Base-by-base conservation (phyloP, 2,797 vertebrate species). In the Anomalospiza imberbis region DNA sequence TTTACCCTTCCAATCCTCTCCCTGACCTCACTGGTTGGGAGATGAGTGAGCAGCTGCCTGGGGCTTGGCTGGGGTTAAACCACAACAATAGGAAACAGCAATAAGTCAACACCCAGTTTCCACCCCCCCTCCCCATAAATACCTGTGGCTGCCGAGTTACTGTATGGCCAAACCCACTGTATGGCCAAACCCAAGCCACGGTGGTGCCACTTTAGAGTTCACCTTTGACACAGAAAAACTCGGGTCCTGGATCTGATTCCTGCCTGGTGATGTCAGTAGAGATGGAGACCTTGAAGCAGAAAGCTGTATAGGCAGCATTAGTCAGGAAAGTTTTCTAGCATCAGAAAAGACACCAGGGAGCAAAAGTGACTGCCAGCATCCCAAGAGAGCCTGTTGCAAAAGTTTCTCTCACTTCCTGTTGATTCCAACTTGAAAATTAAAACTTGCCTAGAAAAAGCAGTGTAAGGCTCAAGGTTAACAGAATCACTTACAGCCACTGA, bases 81-180 rank as follows among this genome's bases (percentile, higher is more conserved):
- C 55, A 40, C 1, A 8, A 17, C 17, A 54, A 25, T 10, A 68
- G n/a, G 48, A 50, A 92, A 53, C 24, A 3, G 1, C 0, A 8
- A 17, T 5, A 48, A 48, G 13, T 18, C 38, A 60, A 28, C 20
- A 47, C 15, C 12, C 31, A 28, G 2, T 42, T 78, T 57, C 75
- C 54, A 36, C 8, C 2, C 1, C 28, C n/a, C n/a, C n/a, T n/a
- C n/a, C n/a, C n/a, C n/a, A n/a, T n/a, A 38, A 58, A 40, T 40
- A 45, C 24, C 40, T 34, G 20, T 31, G 51, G 26, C 44, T 76
- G 48, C 42, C 0, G 0, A 62, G 45, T 60, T 65, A 65, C 73
- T 0, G 0, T 2, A 3, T 3, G 20, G 29, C 31, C 47, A 74
- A 73, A 62, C 34, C n/a, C 2, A 0, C 34, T 34, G 34, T 34